Evolutionary conservation across 1,140 invertebrate species (phyloP), one percentile per base, ranked within the genome.

Genomic region (Cylas formicarius): DNA sequence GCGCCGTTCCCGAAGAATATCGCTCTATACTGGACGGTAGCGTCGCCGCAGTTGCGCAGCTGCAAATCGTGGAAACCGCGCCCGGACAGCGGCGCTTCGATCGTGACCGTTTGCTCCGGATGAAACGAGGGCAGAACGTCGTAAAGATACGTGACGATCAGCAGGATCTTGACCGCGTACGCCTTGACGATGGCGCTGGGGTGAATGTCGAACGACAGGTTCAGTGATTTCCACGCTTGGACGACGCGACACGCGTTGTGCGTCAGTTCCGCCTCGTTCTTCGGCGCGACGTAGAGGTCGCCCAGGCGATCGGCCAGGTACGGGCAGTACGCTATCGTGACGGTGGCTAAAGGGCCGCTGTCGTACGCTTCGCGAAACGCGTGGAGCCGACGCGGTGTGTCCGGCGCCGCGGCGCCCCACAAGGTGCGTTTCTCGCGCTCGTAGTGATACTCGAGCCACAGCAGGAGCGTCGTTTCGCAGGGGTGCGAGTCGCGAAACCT

Each of bases 211-310:
- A 65, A 66, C 11, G 67, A 65, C 4, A 69, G 47, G n/a, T 64
- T 60, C 22, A 72, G 57, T 20, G 50, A 53, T 21, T 50, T 61
- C 67, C 69, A 70, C 6, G 65, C 56, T 22, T 56, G 52, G 4
- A 55, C 28, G 5, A 69, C 26, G 14, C 60, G 56, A 28, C 61
- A 58, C 2, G 60, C 62, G 35, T 72, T 72, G 31, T 72, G 69
- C 5, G 67, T 40, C n/a, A 42, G 57, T 42, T 44, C 26, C 45
- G 60, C 57, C 1, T 41, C 24, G 26, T 23, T 55, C 14, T 37
- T 44, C 3, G 68, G 59, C 18, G 40, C 24, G 4, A 58, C 28
- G 36, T 61, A 69, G 9, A 67, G 50, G 13, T 65, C 53, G 1
- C 16, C 39, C n/a, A 71, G 61, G 26, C 37, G 52, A 0, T 58